A percentile compares a stretch with the other conserved stretches of the same genome.
Conservation (phyloP, 2,888 invertebrate species). For the Hyalella azteca region DNA sequence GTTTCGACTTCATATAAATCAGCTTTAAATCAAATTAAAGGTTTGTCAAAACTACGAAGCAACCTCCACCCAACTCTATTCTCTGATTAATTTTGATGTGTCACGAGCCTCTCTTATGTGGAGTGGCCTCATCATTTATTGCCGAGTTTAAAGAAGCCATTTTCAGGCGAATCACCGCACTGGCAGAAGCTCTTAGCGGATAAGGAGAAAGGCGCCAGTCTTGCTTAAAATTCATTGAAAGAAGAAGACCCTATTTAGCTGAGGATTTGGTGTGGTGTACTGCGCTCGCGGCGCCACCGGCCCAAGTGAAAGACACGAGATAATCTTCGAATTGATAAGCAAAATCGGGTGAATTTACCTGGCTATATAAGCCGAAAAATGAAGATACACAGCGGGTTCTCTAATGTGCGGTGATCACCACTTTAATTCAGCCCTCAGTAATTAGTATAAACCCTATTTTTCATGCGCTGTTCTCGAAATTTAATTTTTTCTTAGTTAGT, state of each 20-base stretch:
- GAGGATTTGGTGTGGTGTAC: conserved; percentile 13
- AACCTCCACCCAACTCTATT: too few relatives aligned
- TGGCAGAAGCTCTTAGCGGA: conserved; percentile 20
- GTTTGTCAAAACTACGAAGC: too few relatives aligned
- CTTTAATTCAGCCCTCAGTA: too few relatives aligned
- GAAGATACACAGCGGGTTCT: not conserved
- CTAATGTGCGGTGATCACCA: too few relatives aligned
- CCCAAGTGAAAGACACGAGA: not conserved
- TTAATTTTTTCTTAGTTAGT: too few relatives aligned
- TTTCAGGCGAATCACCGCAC: conserved; percentile 9
- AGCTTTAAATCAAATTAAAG: too few relatives aligned
- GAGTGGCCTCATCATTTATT: not conserved
- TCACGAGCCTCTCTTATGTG: too few relatives aligned
- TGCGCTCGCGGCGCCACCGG: too few relatives aligned
- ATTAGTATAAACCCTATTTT: too few relatives aligned
- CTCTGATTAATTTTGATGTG: too few relatives aligned
- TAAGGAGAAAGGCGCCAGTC: not conserved
- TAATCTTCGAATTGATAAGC: not conserved
- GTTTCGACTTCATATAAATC: too few relatives aligned
- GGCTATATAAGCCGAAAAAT: not conserved
- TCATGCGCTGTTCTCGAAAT: too few relatives aligned
- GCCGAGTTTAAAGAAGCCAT: conserved; percentile 5
- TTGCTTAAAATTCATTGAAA: conserved; percentile 30
- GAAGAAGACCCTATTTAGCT: conserved; percentile 33
- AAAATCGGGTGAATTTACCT: not conserved